Conservation (phyloP, 2,113 vertebrate species). For the Rhynchomys soricoides region DNA sequence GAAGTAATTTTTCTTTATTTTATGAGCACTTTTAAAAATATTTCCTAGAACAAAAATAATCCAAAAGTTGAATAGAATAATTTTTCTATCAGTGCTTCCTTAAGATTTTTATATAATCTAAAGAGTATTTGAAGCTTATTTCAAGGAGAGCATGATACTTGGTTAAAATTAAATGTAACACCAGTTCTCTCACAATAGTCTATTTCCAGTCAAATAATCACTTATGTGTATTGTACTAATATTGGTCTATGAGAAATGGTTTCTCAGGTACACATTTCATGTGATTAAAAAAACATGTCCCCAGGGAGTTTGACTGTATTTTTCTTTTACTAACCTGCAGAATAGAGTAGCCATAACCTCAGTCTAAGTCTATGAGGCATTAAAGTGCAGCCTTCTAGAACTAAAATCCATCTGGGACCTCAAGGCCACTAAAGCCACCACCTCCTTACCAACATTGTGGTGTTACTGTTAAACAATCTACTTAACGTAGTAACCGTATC, state of each 20-base stretch:
- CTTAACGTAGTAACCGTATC: slow-evolving; percentile 9
- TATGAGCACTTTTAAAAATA: not conserved
- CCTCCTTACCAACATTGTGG: slow-evolving; percentile 36
- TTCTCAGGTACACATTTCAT: slow-evolving; percentile 61
- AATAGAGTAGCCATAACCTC: slow-evolving; percentile 48
- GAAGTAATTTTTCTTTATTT: not conserved
- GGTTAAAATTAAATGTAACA: slow-evolving; percentile 34
- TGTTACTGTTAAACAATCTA: slow-evolving; percentile 15
- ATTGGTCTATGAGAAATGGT: slow-evolving; percentile 27
- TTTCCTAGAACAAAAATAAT: not conserved
- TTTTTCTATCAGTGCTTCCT: not conserved
- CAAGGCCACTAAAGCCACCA: slow-evolving; percentile 31
- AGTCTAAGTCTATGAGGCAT: slow-evolving; percentile 57
- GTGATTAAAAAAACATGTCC: slow-evolving; percentile 62
- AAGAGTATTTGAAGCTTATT: slow-evolving; percentile 6
- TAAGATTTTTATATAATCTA: not conserved
- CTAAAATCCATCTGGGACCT: slow-evolving; percentile 41
- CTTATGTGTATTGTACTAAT: slow-evolving; percentile 45
- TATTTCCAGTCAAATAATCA: slow-evolving; percentile 57
- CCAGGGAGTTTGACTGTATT: slow-evolving; percentile 54
- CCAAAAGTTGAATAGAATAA: not conserved
- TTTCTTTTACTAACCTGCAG: slow-evolving; percentile 53
- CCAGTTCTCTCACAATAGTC: slow-evolving; percentile 23
- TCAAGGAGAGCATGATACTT: not conserved
- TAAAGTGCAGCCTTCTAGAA: slow-evolving; percentile 66